Evolutionary conservation across 2,113 vertebrate species (phyloP), one percentile per base, ranked within the genome.

Genomic region (Canis aureus): DNA sequence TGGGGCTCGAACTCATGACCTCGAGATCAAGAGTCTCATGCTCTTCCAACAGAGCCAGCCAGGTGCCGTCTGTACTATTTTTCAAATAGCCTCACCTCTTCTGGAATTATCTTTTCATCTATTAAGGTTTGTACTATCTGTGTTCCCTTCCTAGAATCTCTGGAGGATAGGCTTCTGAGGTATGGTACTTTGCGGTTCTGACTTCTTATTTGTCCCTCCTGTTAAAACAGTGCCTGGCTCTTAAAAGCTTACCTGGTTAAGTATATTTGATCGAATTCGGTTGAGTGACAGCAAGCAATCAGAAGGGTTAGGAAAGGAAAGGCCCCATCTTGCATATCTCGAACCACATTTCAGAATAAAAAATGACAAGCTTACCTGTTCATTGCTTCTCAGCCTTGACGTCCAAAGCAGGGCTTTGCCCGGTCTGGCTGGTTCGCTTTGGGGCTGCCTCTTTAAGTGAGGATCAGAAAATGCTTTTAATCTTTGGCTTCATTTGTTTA

Each of bases 401-500:
- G 35, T 95, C 64, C 20, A 92, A 93, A 67, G 74, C 43, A 23
- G 43, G 43, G 49, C 66, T 92, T 64, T 0, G 0, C 49, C 93
- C 95, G 88, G 94, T 93, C 97, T 92, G 11, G 32, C 76, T 79
- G 53, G 17, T 74, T 83, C 43, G 62, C 92, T 82, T 60, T 91
- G 86, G 55, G 51, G 55, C 79, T 76, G 84, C 93, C 91, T 98
- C 83, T 95, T 73, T 76, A 88, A 97, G 94, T 27, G 89, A 91
- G 74, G 97, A 91, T 85, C 91, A 97, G 97, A 97, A 91, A 43
- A 81, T n/a, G n/a, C 59, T 80, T 71, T 97, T 98, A 93, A 96
- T 95, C 89, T 97, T 97, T 27, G 67, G 51, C 92, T 98, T 98
- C 88, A 81, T 98, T 97, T 98, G 90, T 98, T 98, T 98, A 97